These are phyloP conservation scores for Chaetorhynchus papuensis DNA, from an alignment of 2,113 vertebrate genomes.

Conservation along the genomic window DNA sequence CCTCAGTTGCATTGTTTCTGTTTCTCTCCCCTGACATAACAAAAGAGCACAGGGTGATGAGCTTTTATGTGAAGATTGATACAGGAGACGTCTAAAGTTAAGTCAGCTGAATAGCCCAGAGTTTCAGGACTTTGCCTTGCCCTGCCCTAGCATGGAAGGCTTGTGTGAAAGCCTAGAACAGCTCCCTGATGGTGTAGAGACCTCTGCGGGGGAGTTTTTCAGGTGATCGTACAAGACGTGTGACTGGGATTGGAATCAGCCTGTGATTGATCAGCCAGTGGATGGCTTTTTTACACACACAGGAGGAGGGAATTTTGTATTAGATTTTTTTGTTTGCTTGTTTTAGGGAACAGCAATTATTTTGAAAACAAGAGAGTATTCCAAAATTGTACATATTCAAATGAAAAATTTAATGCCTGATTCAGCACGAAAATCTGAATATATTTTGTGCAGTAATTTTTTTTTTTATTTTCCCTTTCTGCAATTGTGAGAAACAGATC, in stretches of 20 bases:
- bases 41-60: background rate
- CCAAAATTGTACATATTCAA: background rate
- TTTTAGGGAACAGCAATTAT: background rate
- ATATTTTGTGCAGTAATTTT: background rate
- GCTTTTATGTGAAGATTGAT: background rate
- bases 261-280: background rate
- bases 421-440: background rate
- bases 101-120: background rate
- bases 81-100: background rate
- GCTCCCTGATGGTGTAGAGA: background rate
- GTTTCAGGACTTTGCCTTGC: background rate
- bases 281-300: background rate
- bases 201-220: accelerated
- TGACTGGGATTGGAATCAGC: background rate
- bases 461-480: background rate
- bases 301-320: background rate
- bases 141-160: background rate
- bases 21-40: background rate
- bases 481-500: background rate
- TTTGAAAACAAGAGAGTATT: background rate
- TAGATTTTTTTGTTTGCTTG: background rate
- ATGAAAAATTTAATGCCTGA: background rate
- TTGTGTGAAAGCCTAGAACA: background rate
- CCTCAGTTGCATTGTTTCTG: background rate
- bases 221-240: background rate